phyloP scores from a whole-genome alignment of 2,888 invertebrate genomes.

The Anthophora plumipes region DNA sequence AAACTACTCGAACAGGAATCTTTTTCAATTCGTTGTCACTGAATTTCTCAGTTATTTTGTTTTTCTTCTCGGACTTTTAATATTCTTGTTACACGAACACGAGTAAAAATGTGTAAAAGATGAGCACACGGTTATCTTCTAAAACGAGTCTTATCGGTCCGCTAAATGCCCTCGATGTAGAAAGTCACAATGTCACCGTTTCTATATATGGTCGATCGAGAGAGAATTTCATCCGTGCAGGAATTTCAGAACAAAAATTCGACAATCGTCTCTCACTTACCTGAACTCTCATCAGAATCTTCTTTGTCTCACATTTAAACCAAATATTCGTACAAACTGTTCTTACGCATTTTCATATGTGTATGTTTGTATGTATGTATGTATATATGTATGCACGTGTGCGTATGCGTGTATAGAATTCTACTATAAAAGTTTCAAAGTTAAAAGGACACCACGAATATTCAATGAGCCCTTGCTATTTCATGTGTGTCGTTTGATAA shows the following conservation, averaged over 20 bases:
- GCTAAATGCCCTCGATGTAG: constrained; percentile 42
- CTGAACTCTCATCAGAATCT: constrained; percentile 41
- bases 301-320: constrained; percentile 11
- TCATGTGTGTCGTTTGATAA: neutral
- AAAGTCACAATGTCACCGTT: constrained; percentile 54
- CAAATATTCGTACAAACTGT: constrained; percentile 33
- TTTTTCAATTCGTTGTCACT: constrained; percentile 4
- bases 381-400: no score
- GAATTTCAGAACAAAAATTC: constrained; percentile 36
- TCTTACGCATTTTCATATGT: neutral
- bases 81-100: constrained; percentile 14
- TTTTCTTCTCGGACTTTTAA: neutral
- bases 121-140: constrained; percentile 41
- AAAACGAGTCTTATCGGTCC: constrained; percentile 29
- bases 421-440: constrained; percentile 50
- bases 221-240: neutral
- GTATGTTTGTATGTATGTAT: no score
- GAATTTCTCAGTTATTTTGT: neutral
- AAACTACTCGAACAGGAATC: constrained; percentile 3
- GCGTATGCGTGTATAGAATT: constrained; percentile 25
- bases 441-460: constrained; percentile 45
- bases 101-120: constrained; percentile 35
- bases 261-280: constrained; percentile 58
- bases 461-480: neutral
- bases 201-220: constrained; percentile 22